phyloP scores from a whole-genome alignment of 2,797 vertebrate species.

The Echiichthys vipera region DNA sequence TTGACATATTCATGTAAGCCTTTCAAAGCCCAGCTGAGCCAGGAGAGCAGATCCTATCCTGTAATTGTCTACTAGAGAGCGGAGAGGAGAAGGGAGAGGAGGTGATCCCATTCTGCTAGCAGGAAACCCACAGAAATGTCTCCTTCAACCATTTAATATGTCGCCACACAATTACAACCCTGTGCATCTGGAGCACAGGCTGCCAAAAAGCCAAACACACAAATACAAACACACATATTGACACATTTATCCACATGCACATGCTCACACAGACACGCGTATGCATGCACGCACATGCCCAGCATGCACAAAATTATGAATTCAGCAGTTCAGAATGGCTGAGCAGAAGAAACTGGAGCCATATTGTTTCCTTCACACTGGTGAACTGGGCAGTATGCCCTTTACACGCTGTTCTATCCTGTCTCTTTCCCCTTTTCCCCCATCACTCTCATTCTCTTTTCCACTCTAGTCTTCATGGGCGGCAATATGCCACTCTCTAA shows the following conservation, averaged over 20 bases:
- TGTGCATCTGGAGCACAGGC: constrained; percentile 87
- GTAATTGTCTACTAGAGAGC: constrained; percentile 80
- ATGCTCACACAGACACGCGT: constrained; percentile 41
- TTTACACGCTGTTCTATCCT: constrained; percentile 67
- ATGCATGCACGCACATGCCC: constrained; percentile 42
- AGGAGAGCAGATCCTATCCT: constrained; percentile 83
- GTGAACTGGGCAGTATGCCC: constrained; percentile 77
- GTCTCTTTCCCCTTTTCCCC: constrained; percentile 46
- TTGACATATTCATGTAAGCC: constrained; percentile 80
- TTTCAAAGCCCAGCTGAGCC: constrained; percentile 87
- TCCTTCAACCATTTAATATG: constrained; percentile 89
- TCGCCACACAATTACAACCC: constrained; percentile 86
- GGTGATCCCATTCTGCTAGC: constrained; percentile 85
- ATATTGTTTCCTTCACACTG: constrained; percentile 79
- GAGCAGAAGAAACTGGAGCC: constrained; percentile 77
- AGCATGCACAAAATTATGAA: constrained; percentile 66
- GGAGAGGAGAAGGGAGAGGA: constrained; percentile 70
- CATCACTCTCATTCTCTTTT: constrained; percentile 57
- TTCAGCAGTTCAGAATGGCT: constrained; percentile 76
- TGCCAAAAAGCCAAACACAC: constrained; percentile 74
- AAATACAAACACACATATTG: constrained; percentile 61
- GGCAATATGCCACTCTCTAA: constrained; percentile 59
- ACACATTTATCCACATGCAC: constrained; percentile 37
- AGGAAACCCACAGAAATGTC: constrained; percentile 88
- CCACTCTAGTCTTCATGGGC: constrained; percentile 52